Base-by-base conservation (phyloP, 2,888 invertebrate species). In the Catocala fraxini region DNA sequence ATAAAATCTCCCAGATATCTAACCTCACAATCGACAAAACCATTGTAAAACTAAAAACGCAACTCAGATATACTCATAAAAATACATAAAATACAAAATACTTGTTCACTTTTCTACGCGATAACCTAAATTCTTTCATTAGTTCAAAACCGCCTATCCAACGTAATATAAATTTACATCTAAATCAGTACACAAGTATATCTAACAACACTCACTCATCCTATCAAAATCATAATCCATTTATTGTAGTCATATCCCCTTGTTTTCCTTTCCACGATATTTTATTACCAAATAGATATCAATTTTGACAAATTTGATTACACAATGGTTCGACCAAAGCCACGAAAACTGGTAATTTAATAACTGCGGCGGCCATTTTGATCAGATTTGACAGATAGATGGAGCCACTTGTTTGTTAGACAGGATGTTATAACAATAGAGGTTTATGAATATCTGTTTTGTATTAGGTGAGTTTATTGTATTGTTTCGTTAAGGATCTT, bases 251-350 rank as follows among this genome's bases (percentile, higher is more conserved):
- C 48, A 9, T 11, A 46, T 51, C 64, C 80, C 79, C 72, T 73
- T 75, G 75, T 79, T 78, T 80, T 80, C 68, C 69, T 47, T 59
- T 57, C 69, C 59, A 39, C 61, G 56, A 68, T 65, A 71, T 76
- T 79, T 74, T 77, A 81, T 79, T 79, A 77, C 72, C 65, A 73
- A 78, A 77, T 78, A 75, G 71, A 79, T 81, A 83, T 77, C 72
- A 82, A 78, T 82, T 83, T 77, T 79, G 73, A 69, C 72, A 81
- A 84, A 83, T 83, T 79, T 59, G 77, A 84, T 83, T 81, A 80
- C 73, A 56, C 56, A 61, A 57, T 61, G 80, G 68, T 68, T 25
- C 68, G 72, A 66, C 71, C 83, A 77, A 75, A 73, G 73, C 62
- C 66, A 71, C 63, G 65, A 70, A 77, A 77, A 76, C 70, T 70